A percentile compares a stretch with the other conserved stretches of the same genome.
These are phyloP conservation scores for Rhinoderma darwinii DNA, from an alignment of 2,113 vertebrate genomes.

Conservation along the genomic window DNA sequence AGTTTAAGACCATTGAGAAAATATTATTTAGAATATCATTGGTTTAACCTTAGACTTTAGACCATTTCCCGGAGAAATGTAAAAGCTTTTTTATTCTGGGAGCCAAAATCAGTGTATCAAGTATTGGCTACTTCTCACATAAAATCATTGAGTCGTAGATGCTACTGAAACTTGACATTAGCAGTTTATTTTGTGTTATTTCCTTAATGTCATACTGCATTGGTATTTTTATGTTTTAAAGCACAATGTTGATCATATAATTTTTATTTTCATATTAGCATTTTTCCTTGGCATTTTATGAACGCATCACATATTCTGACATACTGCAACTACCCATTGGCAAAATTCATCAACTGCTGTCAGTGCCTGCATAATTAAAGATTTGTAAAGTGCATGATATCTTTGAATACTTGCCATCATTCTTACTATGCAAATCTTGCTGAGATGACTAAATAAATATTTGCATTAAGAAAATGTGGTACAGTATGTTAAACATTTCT, in stretches of 20 bases:
- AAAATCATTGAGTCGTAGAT: slow-evolving; percentile 48
- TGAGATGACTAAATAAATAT: slow-evolving; percentile 18
- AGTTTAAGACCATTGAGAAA: background rate
- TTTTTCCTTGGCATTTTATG: slow-evolving; percentile 12
- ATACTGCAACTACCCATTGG: slow-evolving; percentile 31
- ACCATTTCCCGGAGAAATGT: slow-evolving; percentile 27
- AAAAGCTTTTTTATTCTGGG: slow-evolving; percentile 29
- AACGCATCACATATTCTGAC: slow-evolving; percentile 29
- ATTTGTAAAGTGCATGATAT: slow-evolving; percentile 11
- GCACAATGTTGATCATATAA: slow-evolving; percentile 24
- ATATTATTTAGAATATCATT: slow-evolving; percentile 47
- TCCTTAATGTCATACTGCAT: slow-evolving; percentile 51
- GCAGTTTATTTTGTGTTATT: slow-evolving; percentile 36
- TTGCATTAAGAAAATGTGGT: background rate
- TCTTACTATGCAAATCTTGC: background rate
- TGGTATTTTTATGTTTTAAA: slow-evolving; percentile 2
- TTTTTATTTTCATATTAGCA: slow-evolving; percentile 46
- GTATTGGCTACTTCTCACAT: slow-evolving; percentile 31
- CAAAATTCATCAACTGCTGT: slow-evolving; percentile 48
- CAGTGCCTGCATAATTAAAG: slow-evolving; percentile 34
- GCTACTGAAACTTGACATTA: slow-evolving; percentile 48
- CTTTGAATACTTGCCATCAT: background rate
- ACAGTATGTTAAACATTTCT: background rate
- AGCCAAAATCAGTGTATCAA: slow-evolving; percentile 26
- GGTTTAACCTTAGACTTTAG: slow-evolving; percentile 54